These are phyloP conservation scores for Coremacera marginata DNA, from an alignment of 2,888 invertebrate species.

Conservation along the genomic window DNA sequence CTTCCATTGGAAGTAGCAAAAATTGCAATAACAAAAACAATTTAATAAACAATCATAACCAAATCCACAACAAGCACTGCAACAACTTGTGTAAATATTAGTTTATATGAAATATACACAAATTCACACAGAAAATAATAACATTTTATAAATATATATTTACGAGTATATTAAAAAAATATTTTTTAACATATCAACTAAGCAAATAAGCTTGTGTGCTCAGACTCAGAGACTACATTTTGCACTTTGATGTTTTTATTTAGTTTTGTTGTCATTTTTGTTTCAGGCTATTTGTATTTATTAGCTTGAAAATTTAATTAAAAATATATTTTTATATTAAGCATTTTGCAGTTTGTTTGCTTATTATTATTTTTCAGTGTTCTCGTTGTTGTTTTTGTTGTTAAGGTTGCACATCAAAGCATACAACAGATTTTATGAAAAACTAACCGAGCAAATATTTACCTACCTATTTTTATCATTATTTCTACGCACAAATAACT, in stretches of 20 bases:
- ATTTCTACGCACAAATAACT: too few species aligned
- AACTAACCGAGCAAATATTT: too few species aligned
- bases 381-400: too few species aligned
- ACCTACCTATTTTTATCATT: too few species aligned
- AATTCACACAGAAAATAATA: conserved; percentile 11
- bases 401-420: not conserved
- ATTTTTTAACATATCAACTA: not conserved
- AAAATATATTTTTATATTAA: conserved; percentile 17
- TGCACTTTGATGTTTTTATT: not conserved
- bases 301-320: conserved; percentile 7
- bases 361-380: not conserved
- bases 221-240: not conserved
- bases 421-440: too few species aligned
- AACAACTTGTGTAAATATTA: not conserved
- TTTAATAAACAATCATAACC: not conserved
- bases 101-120: not conserved
- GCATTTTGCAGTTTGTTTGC: not conserved
- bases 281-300: not conserved
- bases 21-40: not conserved
- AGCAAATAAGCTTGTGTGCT: not conserved
- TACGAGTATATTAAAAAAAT: too few species aligned
- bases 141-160: not conserved
- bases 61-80: not conserved
- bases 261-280: not conserved
- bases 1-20: conserved; percentile 4